A percentile compares a stretch with the other conserved stretches of the same genome.
phyloP scores from a whole-genome alignment of 1,140 invertebrate species.

The Sogatella furcifera region DNA sequence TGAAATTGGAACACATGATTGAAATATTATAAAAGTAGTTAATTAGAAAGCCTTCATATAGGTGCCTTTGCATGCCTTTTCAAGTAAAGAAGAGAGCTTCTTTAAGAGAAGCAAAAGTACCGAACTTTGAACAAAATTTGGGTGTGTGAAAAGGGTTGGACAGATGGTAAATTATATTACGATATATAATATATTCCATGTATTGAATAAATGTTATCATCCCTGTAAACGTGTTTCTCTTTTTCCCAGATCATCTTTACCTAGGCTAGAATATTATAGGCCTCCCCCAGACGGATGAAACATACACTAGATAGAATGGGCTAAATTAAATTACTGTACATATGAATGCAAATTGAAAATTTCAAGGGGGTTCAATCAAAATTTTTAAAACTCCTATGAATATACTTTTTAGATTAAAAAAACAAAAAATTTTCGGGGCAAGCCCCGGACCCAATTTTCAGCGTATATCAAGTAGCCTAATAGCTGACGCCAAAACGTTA shows the following conservation, averaged over 20 bases:
- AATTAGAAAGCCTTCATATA: conserved; percentile 16
- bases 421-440: too few relatives aligned
- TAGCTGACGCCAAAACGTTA: too few relatives aligned
- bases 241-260: not conserved
- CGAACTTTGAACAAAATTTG: conserved; percentile 4
- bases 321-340: too few relatives aligned
- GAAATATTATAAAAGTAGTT: conserved; percentile 3
- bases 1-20: not conserved
- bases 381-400: too few relatives aligned
- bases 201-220: conserved; percentile 20
- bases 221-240: not conserved
- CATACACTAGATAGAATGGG: too few relatives aligned
- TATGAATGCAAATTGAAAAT: too few relatives aligned
- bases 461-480: too few relatives aligned
- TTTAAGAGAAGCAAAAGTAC: conserved; percentile 9
- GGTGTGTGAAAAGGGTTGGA: conserved; percentile 22
- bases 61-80: conserved; percentile 22
- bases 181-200: conserved; percentile 18
- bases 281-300: too few relatives aligned
- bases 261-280: too few relatives aligned
- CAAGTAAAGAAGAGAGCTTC: not conserved
- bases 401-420: too few relatives aligned
- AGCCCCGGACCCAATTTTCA: too few relatives aligned
- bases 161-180: conserved; percentile 6
- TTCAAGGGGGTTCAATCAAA: too few relatives aligned